These are phyloP conservation scores for Melanogrammus aeglefinus DNA, from an alignment of 2,797 vertebrate species.

Conservation along the genomic window DNA sequence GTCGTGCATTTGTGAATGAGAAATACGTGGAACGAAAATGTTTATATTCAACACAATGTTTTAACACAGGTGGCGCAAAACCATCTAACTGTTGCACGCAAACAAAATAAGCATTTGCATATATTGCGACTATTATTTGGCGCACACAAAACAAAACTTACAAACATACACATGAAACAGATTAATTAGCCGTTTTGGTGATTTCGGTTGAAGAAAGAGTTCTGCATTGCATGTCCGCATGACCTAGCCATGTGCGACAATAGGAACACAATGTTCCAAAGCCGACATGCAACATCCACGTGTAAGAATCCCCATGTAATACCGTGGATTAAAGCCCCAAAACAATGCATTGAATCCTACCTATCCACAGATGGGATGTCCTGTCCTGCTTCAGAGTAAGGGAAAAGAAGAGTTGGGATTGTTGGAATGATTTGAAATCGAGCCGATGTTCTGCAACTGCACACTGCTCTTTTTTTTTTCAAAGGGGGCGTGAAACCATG, in stretches of 20 bases:
- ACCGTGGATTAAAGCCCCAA: neutral
- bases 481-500: constrained; percentile 44
- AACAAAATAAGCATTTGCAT: too few species aligned
- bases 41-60: too few species aligned
- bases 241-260: neutral
- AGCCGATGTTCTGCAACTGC: constrained; percentile 17
- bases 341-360: neutral
- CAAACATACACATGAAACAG: neutral
- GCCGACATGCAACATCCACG: too few species aligned
- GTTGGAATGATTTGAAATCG: neutral
- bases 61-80: too few species aligned
- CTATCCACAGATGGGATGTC: neutral
- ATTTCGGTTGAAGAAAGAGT: neutral
- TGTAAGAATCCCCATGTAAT: neutral
- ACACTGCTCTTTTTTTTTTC: neutral
- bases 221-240: neutral
- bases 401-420: neutral
- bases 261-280: neutral
- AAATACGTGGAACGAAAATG: too few species aligned
- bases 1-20: neutral
- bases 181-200: too few species aligned
- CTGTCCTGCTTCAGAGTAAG: neutral
- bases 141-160: too few species aligned
- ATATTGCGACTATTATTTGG: too few species aligned
- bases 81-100: too few species aligned